Conservation (phyloP, 1,140 invertebrate species). For the Hycleus cichorii region DNA sequence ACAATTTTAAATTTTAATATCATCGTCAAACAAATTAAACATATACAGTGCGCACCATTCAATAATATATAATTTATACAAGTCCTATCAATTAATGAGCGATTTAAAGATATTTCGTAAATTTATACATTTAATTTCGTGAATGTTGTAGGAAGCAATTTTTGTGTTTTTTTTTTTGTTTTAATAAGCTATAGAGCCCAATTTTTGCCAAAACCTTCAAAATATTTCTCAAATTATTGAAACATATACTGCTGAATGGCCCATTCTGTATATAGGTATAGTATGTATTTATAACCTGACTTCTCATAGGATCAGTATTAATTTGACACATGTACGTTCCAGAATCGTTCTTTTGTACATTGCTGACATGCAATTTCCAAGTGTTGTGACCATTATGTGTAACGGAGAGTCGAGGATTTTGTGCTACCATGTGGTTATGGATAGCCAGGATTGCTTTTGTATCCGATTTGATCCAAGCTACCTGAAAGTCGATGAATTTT, state of each 20-base stretch:
- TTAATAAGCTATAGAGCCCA: no score
- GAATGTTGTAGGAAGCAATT: no score
- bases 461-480: constrained; percentile 88
- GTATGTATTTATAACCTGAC: constrained; percentile 54
- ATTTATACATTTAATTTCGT: no score
- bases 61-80: no score
- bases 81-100: no score
- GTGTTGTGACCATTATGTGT: constrained; percentile 87
- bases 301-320: constrained; percentile 85
- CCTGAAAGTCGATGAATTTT: constrained; percentile 48
- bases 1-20: no score
- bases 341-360: constrained; percentile 81
- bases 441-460: constrained; percentile 83
- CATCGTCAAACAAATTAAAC: no score
- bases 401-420: constrained; percentile 75
- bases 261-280: background rate
- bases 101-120: no score
- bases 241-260: background rate
- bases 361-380: constrained; percentile 81
- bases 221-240: background rate
- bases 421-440: constrained; percentile 81
- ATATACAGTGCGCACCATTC: no score
- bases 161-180: no score
- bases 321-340: constrained; percentile 89
- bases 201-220: no score